Base-by-base conservation (phyloP, 2,797 vertebrate species). In the Lepilemur septentrionalis region DNA sequence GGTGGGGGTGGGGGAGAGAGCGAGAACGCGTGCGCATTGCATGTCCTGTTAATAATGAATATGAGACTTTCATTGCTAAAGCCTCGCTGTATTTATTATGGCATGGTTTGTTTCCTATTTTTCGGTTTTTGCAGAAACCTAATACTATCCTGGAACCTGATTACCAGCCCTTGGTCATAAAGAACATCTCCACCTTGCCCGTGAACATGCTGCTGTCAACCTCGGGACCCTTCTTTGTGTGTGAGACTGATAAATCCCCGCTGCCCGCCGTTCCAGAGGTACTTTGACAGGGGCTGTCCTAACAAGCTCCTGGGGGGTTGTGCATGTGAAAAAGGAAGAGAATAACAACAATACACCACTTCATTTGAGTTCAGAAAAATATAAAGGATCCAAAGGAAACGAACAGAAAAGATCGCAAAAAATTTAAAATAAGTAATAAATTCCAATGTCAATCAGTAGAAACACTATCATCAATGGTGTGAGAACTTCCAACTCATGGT, bases 141-240 rank as follows among this genome's bases (percentile, higher is more conserved):
- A 97, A 96, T 6, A 81, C 98, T 61, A 65, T 84, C 46, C 97
- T 99, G 25, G 95, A 90, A 13, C 97, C 98, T 2, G 96, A 98
- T 0, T 99, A 99, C 90, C 46, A 99, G 97, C 99, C 98, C 61
- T 98, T 99, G 73, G 11, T 97, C 61, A 69, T 99, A 84, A 99
- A 98, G 96, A 99, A 99, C 41, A 50, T 99, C 43, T 99, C 99
- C 1, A 98, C 97, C 28, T 97, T 99, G 93, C 94, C 99, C 0
- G 96, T 99, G 22, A 98, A 96, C 1, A 2, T 99, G 73, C 30
- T 99, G 63, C 95, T 99, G 18, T 91, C 94, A 15, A 80, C 99
- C 15, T 91, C 50, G 0, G 96, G 98, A 52, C 99, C 99, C 0
- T 99, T 99, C 96, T 97, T 91, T 13, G 75, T 99, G 38, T 99